These are phyloP conservation scores for Sinocyclocheilus grahami DNA, from an alignment of 2,113 vertebrate species.

Conservation along the genomic window DNA sequence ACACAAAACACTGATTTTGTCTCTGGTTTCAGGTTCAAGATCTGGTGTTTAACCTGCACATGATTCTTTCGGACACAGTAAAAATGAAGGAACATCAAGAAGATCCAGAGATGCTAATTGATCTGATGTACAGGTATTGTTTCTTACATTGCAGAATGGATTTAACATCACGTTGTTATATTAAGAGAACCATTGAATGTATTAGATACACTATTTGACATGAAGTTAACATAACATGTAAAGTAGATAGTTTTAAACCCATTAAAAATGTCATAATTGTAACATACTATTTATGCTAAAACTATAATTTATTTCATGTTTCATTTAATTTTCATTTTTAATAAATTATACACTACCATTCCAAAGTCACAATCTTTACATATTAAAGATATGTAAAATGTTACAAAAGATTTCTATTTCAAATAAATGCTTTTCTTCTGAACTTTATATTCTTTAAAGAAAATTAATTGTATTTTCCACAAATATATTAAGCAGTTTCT, in stretches of 20 bases:
- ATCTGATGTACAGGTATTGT: conserved; percentile 95
- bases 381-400: too few relatives aligned
- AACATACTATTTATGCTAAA: too few relatives aligned
- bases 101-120: conserved; percentile 97
- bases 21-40: conserved; percentile 86
- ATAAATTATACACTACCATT: too few relatives aligned
- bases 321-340: too few relatives aligned
- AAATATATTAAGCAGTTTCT: neutral
- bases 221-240: too few relatives aligned
- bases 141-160: neutral
- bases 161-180: too few relatives aligned
- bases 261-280: too few relatives aligned
- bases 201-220: too few relatives aligned
- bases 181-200: neutral
- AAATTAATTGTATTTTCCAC: neutral
- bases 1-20: conserved; percentile 3
- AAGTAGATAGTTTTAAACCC: too few relatives aligned
- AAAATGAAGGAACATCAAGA: conserved; percentile 99
- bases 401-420: too few relatives aligned
- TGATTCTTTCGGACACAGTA: conserved; percentile 98
- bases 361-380: too few relatives aligned
- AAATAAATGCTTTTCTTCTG: neutral
- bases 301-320: too few relatives aligned
- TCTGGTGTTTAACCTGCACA: conserved; percentile 97
- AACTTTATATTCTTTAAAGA: neutral